Conservation (phyloP, 2,113 vertebrate species). For the Heloderma charlesbogerti region DNA sequence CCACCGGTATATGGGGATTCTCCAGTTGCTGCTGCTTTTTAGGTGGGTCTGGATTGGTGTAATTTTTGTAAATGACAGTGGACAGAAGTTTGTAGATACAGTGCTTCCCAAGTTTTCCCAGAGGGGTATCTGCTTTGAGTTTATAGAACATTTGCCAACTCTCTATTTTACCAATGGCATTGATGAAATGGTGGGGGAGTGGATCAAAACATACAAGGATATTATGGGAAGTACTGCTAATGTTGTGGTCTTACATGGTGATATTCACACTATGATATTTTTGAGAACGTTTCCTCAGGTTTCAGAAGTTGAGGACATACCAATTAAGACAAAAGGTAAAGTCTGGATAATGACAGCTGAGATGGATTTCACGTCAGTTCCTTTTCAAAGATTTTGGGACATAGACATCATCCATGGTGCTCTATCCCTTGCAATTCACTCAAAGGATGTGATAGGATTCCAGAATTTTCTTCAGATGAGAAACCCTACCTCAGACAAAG, state of each 20-base stretch:
- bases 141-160: neutral
- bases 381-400: neutral
- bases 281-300: neutral
- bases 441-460: neutral
- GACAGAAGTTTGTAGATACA: neutral
- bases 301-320: neutral
- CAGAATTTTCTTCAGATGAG: neutral
- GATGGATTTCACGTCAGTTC: neutral
- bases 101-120: neutral
- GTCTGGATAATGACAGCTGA: neutral
- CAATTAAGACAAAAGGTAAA: neutral
- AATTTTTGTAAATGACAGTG: neutral
- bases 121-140: neutral
- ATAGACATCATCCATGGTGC: neutral
- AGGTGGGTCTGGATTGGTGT: slow-evolving; percentile 1
- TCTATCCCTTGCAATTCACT: neutral
- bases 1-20: neutral
- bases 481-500: neutral
- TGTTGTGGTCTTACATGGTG: neutral
- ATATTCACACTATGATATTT: neutral
- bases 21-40: neutral
- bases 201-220: no score
- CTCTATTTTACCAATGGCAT: neutral
- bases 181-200: neutral
- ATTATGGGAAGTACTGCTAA: neutral